Conservation (phyloP, 1,140 invertebrate species). For the Hycleus phaleratus region DNA sequence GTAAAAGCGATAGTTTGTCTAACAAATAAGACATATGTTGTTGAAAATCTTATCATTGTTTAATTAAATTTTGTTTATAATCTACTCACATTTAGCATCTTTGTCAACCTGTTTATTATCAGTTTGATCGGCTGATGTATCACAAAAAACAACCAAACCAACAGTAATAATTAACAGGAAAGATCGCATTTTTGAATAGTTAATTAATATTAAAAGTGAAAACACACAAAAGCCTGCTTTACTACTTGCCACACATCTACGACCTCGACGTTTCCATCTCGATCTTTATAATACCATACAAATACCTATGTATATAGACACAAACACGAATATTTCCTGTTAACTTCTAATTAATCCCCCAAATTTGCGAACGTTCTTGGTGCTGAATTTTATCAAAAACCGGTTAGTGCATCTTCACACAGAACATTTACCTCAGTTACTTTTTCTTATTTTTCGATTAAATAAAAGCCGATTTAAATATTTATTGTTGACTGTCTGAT, state of each 20-base stretch:
- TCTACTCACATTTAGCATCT: slow-evolving; percentile 23
- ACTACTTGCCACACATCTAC: slow-evolving; percentile 14
- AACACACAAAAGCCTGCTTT: slow-evolving; percentile 12
- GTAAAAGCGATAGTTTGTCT: too few species aligned
- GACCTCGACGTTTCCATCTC: slow-evolving; percentile 15
- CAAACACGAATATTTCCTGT: slow-evolving; percentile 10
- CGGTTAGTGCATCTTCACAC: neutral
- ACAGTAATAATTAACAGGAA: slow-evolving; percentile 2
- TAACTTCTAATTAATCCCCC: slow-evolving; percentile 5
- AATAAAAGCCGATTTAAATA: too few species aligned
- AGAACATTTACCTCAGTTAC: neutral
- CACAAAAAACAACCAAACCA: slow-evolving; percentile 2
- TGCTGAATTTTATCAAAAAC: neutral
- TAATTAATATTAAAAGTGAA: neutral
- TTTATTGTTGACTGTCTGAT: too few species aligned
- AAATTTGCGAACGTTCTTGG: slow-evolving; percentile 7
- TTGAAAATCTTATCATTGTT: too few species aligned
- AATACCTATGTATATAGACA: too few species aligned
- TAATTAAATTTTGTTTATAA: neutral
- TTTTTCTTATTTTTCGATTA: too few species aligned
- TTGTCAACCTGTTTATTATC: slow-evolving; percentile 19
- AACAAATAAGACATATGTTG: too few species aligned
- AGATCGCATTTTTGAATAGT: slow-evolving; percentile 11
- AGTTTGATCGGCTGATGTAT: slow-evolving; percentile 4
- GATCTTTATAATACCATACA: neutral